Base-by-base conservation (phyloP, 2,888 invertebrate genomes). In the Magallana nippona region DNA sequence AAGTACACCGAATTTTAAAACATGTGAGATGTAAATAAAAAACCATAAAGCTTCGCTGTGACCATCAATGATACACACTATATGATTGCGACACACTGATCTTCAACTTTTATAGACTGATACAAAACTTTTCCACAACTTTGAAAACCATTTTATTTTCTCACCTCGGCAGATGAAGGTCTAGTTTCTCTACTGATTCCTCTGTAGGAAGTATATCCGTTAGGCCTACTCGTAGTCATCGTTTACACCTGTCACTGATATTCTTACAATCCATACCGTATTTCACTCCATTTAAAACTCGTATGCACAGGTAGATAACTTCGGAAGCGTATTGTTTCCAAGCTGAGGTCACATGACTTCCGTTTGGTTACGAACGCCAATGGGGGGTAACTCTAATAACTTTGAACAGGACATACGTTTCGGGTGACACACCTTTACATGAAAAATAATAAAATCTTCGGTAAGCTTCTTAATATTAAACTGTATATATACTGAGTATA, bases 101-200 rank as follows among this genome's bases (percentile, higher is more conserved):
- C 44, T 44, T 44, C 44, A 44, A 44, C 44, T 44, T 44, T 44
- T 44, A 19, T 10, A 78, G 17, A 19, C 32, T 78, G 22, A 19
- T 15, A 56, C 10, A 17, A 77, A 77, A 77, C 22, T 77, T 77
- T n/a, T 17, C 32, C 13, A 11, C 1, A 55, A 44, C 17, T 56
- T 44, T 44, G 55, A 27, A 77, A 22, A 71, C 27, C 10, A 13
- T 62, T 55, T 22, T 58, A 44, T 44, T 44, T 44, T 57, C 85
- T 85, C 79, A 89, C 89, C 88, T 89, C 88, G 60, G 88, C 88
- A 13, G 89, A 89, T 79, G 86, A 57, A 44, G 89, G 89, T 79
- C 89, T 87, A 78, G 86, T 86, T 57, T 56, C 62, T 57, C 81
- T 80, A 78, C 78, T 63, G 44, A 57, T 84, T 11, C 84, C 87